phyloP scores from a whole-genome alignment of 2,113 vertebrate species.

The Mus musculus region DNA sequence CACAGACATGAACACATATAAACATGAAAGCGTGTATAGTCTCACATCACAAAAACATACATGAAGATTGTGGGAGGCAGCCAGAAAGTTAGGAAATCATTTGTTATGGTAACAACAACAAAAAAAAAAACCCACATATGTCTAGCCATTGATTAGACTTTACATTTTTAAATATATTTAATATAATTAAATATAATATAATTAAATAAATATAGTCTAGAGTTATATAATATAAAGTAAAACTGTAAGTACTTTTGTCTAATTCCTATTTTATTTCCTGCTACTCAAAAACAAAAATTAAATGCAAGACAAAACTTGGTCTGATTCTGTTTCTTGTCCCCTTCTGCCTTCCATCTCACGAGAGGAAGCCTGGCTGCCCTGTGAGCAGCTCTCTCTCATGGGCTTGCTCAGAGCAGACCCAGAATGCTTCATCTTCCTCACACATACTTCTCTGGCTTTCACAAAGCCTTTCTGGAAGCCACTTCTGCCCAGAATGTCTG shows the following conservation, averaged over 20 bases:
- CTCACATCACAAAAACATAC: background rate
- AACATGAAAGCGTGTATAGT: background rate
- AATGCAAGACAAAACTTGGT: background rate
- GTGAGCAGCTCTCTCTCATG: background rate
- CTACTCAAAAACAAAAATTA: slow-evolving; percentile 36
- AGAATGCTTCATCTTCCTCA: background rate
- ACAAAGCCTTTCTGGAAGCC: background rate
- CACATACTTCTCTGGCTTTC: background rate
- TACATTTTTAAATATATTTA: background rate
- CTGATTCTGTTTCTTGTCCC: background rate
- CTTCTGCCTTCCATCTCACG: background rate
- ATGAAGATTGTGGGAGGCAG: slow-evolving; percentile 11
- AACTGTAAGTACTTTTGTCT: background rate
- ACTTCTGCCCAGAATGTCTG: background rate
- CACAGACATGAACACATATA: background rate
- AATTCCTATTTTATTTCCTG: slow-evolving; percentile 37
- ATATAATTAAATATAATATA: no score
- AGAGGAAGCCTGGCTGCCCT: background rate
- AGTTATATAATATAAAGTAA: slow-evolving; percentile 41
- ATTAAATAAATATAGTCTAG: background rate
- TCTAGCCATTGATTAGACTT: background rate
- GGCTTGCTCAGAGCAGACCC: background rate
- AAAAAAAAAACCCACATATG: no score
- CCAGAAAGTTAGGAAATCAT: slow-evolving; percentile 24
- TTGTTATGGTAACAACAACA: background rate